These are phyloP conservation scores for Malurus melanocephalus DNA, from an alignment of 2,113 vertebrate species.

Conservation along the genomic window DNA sequence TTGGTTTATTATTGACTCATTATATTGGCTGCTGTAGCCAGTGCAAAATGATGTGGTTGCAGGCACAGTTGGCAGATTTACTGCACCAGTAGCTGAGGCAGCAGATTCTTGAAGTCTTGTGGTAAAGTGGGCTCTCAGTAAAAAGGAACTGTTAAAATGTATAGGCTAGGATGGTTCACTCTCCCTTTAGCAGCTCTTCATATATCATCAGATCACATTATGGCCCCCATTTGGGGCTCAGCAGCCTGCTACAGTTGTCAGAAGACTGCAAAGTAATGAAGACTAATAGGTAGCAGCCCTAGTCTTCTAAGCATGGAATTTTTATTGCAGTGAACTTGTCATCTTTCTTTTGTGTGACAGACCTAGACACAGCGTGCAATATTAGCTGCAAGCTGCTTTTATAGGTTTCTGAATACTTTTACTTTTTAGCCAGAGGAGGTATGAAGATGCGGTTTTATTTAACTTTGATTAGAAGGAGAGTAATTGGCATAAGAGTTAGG, in stretches of 20 bases:
- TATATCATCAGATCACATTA: slow-evolving; percentile 93
- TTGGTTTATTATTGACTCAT: slow-evolving; percentile 84
- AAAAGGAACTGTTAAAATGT: slow-evolving; percentile 85
- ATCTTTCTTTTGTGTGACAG: slow-evolving; percentile 87
- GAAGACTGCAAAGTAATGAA: slow-evolving; percentile 92
- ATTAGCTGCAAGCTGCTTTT: slow-evolving; percentile 75
- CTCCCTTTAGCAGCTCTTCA: slow-evolving; percentile 89
- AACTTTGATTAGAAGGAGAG: slow-evolving; percentile 68
- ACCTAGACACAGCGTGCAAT: slow-evolving; percentile 78
- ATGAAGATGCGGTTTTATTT: slow-evolving; percentile 67
- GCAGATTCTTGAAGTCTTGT: slow-evolving; percentile 84
- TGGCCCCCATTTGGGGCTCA: slow-evolving; percentile 89
- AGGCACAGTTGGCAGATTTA: slow-evolving; percentile 82
- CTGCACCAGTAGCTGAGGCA: slow-evolving; percentile 81
- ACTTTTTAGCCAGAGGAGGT: slow-evolving; percentile 74
- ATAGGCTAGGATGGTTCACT: slow-evolving; percentile 84
- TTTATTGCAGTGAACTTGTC: slow-evolving; percentile 88
- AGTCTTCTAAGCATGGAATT: slow-evolving; percentile 88
- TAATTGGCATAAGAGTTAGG: slow-evolving; percentile 53
- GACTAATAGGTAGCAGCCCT: slow-evolving; percentile 87
- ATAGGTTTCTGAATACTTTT: slow-evolving; percentile 73
- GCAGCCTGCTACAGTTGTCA: slow-evolving; percentile 90
- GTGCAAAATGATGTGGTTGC: slow-evolving; percentile 80
- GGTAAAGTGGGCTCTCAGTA: slow-evolving; percentile 83
- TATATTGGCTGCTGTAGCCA: slow-evolving; percentile 80